Percentiles rank a stretch among this genome's conserved stretches.
These are phyloP conservation scores for Lucinisca nassula DNA, from an alignment of 2,888 invertebrate genomes.

Conservation along the genomic window DNA sequence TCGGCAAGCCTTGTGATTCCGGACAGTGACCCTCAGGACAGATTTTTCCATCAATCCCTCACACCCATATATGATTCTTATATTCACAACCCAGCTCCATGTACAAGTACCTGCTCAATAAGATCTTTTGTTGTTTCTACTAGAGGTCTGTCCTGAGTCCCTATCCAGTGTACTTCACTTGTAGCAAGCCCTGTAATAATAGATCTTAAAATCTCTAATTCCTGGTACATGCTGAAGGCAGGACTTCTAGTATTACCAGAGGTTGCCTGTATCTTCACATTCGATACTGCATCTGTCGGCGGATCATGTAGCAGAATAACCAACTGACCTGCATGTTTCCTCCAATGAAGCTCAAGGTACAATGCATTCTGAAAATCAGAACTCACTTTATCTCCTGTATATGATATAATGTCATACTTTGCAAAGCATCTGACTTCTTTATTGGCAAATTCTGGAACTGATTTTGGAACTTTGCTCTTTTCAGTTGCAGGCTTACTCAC, in stretches of 20 bases:
- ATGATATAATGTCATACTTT: conserved; percentile 64
- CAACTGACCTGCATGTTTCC: conserved; percentile 48
- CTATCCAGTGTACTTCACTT: conserved; percentile 77
- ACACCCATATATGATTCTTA: no score
- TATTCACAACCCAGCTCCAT: no score
- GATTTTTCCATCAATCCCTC: no score
- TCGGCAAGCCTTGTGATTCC: no score
- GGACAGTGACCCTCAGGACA: no score
- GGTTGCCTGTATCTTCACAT: conserved; percentile 72
- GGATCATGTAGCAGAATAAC: conserved; percentile 72
- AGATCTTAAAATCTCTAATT: conserved; percentile 68
- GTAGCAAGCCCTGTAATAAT: conserved; percentile 73
- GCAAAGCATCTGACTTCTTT: conserved; percentile 66
- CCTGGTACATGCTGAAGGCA: conserved; percentile 71
- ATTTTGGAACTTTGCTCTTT: conserved; percentile 45
- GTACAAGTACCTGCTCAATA: conserved; percentile 64
- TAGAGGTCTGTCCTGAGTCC: conserved; percentile 62
- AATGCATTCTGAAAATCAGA: conserved; percentile 68
- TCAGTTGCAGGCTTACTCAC: conserved; percentile 50
- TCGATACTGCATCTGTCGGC: conserved; percentile 71
- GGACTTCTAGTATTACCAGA: conserved; percentile 74
- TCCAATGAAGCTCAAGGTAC: conserved; percentile 76
- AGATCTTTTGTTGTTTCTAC: conserved; percentile 71
- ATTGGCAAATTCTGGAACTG: conserved; percentile 39
- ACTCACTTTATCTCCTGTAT: conserved; percentile 31